phyloP scores from a whole-genome alignment of 2,113 vertebrate genomes.

The Solea senegalensis region DNA sequence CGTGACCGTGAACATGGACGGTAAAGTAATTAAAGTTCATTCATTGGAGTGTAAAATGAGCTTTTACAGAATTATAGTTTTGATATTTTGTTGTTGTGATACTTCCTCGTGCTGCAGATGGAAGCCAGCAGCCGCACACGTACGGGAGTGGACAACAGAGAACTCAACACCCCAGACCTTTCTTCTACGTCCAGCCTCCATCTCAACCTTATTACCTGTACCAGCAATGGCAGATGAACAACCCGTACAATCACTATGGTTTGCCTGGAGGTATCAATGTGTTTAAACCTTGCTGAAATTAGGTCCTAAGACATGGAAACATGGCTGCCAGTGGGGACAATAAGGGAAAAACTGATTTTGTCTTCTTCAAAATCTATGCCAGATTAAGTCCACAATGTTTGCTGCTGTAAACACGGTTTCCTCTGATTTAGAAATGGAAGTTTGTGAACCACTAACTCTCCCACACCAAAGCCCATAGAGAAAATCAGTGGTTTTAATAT shows the following conservation, averaged over 20 bases:
- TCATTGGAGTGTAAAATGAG: not conserved
- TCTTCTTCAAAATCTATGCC: no score
- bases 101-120: conserved; percentile 50
- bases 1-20: conserved; percentile 66
- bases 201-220: conserved; percentile 78
- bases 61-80: not conserved
- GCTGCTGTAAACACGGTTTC: no score
- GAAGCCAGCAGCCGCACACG: conserved; percentile 57
- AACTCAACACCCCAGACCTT: conserved; percentile 72
- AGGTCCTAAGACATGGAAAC: no score
- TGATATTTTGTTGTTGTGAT: not conserved
- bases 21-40: conserved; percentile 47
- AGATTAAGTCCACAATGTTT: no score
- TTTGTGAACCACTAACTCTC: no score
- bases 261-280: conserved; percentile 68
- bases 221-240: conserved; percentile 78
- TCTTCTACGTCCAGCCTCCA: conserved; percentile 82
- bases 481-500: no score
- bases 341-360: no score
- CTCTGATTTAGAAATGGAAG: no score
- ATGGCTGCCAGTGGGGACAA: no score
- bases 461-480: no score
- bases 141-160: conserved; percentile 68
- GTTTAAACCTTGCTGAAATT: not conserved
- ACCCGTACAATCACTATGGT: conserved; percentile 71